These are phyloP conservation scores for Phalacrocorax pelagicus DNA, from an alignment of 2,113 vertebrate species.

Conservation along the genomic window DNA sequence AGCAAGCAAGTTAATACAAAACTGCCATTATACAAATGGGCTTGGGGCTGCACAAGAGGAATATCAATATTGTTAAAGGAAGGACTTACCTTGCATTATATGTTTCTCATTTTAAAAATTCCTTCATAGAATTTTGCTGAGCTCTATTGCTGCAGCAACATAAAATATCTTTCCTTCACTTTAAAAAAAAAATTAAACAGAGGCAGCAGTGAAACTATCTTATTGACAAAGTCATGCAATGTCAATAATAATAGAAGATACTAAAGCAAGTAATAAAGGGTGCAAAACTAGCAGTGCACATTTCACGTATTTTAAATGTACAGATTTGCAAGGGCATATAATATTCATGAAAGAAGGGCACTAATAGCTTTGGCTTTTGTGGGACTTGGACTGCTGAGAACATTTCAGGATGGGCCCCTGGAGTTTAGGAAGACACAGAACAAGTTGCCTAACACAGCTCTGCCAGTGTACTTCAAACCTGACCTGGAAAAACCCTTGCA, in stretches of 20 bases:
- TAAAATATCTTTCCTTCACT: background rate
- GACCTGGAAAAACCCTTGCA: background rate
- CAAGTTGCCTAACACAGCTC: background rate
- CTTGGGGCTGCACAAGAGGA: background rate
- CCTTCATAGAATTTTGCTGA: background rate
- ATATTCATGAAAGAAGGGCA: background rate
- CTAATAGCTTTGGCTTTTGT: background rate
- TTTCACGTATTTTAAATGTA: background rate
- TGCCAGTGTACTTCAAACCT: background rate
- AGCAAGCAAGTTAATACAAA: background rate
- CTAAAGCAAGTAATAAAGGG: background rate
- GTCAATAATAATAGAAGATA: background rate
- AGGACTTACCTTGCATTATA: background rate
- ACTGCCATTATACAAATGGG: background rate
- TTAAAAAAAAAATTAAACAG: background rate
- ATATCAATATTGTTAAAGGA: conserved; percentile 6
- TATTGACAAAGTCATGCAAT: background rate
- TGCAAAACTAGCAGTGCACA: background rate
- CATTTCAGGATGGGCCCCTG: background rate
- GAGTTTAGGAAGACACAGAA: background rate
- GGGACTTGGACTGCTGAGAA: background rate
- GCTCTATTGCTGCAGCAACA: background rate
- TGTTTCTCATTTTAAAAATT: background rate
- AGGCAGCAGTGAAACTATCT: background rate
- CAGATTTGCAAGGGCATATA: background rate